Evolutionary conservation across 2,113 vertebrate genomes (phyloP), one percentile per base, ranked within the genome.

Genomic region (Isurus oxyrinchus): DNA sequence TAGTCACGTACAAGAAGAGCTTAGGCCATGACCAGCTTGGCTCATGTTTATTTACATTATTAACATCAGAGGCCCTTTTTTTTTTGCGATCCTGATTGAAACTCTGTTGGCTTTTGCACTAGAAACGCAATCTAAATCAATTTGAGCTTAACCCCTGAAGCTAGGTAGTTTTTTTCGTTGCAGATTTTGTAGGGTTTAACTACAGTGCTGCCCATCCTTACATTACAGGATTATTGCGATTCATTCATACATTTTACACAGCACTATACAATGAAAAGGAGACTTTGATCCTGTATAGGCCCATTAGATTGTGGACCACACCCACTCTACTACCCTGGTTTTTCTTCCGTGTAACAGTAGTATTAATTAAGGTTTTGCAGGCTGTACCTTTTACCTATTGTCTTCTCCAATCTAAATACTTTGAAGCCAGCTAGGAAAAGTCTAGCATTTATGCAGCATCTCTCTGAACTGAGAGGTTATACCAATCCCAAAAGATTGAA

Each of bases 41-140:
- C 88, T 59, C 53, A 91, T 91, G 88, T 59, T 91, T 91, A 91
- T 91, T 91, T 91, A 91, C 53, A 57, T 91, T 91, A 91, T 55
- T 91, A 91, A 91, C 88, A 91, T 91, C 23, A 27, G 53, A 91
- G 53, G 57, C 53, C 88, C 84, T 31, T 19, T 57, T 91, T 90
- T 88, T 57, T 91, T 59, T 91, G 25, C 57, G 53, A 59, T 91
- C 55, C 55, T 91, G 88, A 35, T 35, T 91, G 88, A 57, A 91
- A 91, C 27, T 59, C 27, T 55, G 57, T 55, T 59, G 88, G 88
- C 88, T 59, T 35, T 8, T 91, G 31, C 55, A 91, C 53, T 57
- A 59, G 49, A 59, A 91, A 91, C 14, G 27, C 19, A n/a, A 59
- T 55, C 88, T 91, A 59, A 91, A 91, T 91, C 88, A 55, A 91